Evolutionary conservation across 2,797 vertebrate genomes (phyloP).

Genomic region (Cirrhinus molitorella): DNA sequence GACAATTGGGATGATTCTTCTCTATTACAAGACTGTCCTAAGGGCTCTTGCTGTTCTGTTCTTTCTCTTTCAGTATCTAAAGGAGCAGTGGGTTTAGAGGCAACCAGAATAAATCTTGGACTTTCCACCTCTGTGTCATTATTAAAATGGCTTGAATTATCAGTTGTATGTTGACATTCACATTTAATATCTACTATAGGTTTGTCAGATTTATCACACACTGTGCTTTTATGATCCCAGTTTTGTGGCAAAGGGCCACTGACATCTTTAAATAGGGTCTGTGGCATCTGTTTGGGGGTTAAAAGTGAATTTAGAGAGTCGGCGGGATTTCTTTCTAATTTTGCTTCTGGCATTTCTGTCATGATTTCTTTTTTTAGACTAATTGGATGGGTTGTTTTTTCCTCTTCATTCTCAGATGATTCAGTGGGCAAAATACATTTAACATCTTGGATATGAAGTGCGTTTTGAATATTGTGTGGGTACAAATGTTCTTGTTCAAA

Average conservation of each 20-base stretch:
- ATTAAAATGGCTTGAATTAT: neutral
- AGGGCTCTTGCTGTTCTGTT: constrained; percentile 22
- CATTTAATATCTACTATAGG: constrained; percentile 4
- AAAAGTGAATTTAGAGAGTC: constrained; percentile 14
- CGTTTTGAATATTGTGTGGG: constrained; percentile 19
- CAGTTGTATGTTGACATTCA: constrained; percentile 12
- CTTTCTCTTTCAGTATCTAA: constrained; percentile 29
- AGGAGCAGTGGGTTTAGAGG: neutral
- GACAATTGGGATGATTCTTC: constrained; percentile 7
- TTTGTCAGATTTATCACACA: neutral
- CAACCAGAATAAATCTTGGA: constrained; percentile 29
- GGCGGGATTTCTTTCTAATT: constrained; percentile 22
- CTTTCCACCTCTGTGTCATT: constrained; percentile 5
- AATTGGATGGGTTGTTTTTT: constrained; percentile 17
- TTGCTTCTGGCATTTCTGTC: constrained; percentile 32
- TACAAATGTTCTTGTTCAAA: constrained; percentile 5
- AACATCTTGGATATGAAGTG: neutral
- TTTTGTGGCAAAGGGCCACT: constrained; percentile 16
- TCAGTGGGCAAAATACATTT: constrained; percentile 2
- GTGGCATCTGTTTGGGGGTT: constrained; percentile 28
- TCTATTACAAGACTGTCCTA: neutral
- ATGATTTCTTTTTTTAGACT: constrained; percentile 37
- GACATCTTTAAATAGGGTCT: constrained; percentile 22
- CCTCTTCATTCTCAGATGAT: constrained; percentile 20
- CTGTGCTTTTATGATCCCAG: constrained; percentile 27